phyloP scores from a whole-genome alignment of 2,797 vertebrate species.

The Anabas testudineus region DNA sequence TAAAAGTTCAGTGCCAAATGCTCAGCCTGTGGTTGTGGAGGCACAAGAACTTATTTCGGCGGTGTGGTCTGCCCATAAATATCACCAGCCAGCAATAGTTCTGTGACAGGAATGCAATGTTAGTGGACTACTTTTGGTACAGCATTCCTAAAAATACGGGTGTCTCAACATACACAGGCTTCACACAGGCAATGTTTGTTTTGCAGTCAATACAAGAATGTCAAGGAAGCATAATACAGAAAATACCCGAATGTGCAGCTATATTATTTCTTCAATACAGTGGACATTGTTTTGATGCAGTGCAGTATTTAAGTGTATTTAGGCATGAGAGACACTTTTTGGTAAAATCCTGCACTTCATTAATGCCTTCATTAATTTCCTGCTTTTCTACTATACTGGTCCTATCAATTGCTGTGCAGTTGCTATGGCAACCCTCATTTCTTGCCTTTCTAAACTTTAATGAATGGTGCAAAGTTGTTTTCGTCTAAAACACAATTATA shows the following conservation, averaged over 20 bases:
- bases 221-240: constrained; percentile 2
- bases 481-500: constrained; percentile 64
- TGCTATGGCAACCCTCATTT: constrained; percentile 80
- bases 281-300: constrained; percentile 35
- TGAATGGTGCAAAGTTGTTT: constrained; percentile 72
- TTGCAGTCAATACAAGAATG: constrained; percentile 14
- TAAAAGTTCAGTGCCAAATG: too few species aligned
- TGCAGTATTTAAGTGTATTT: constrained; percentile 21
- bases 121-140: background rate
- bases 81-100: constrained; percentile 2
- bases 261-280: constrained; percentile 7
- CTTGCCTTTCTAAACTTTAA: constrained; percentile 66
- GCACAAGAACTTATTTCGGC: too few species aligned
- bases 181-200: background rate
- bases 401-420: constrained; percentile 71
- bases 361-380: constrained; percentile 62
- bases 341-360: constrained; percentile 40
- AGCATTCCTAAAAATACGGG: background rate
- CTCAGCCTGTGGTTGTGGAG: too few species aligned
- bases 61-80: too few species aligned
- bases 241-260: background rate
- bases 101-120: background rate
- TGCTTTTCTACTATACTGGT: constrained; percentile 55
- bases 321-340: constrained; percentile 23
- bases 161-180: background rate